phyloP scores from a whole-genome alignment of 2,797 vertebrate species.

The Enteromius fasciolatus region DNA sequence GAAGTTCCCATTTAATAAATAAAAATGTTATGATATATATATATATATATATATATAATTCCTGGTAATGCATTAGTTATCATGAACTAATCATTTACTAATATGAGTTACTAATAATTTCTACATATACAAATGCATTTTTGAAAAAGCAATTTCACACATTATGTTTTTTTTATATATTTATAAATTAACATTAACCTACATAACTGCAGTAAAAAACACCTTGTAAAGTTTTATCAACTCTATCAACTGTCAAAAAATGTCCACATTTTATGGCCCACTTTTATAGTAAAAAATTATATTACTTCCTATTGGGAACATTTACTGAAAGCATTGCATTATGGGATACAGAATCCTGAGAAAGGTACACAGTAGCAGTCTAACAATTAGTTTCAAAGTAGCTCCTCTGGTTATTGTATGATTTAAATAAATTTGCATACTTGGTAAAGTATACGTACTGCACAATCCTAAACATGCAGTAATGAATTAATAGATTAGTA shows the following conservation, averaged over 20 bases:
- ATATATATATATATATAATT: not conserved
- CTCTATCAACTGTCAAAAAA: not conserved
- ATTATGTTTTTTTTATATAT: not conserved
- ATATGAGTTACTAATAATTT: no score
- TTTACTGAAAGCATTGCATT: not conserved
- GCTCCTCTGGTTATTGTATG: not conserved
- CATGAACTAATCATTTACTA: no score
- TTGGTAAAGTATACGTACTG: not conserved
- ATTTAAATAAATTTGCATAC: conserved; percentile 1
- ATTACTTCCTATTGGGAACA: not conserved
- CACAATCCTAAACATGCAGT: not conserved
- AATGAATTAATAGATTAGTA: not conserved
- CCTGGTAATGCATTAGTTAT: no score
- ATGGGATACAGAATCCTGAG: not conserved
- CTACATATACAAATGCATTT: no score
- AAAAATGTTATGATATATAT: not conserved
- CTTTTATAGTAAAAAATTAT: not conserved
- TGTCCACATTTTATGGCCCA: not conserved
- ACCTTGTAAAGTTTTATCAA: not conserved
- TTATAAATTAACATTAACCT: not conserved
- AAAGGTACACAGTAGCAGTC: not conserved
- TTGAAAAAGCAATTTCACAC: no score
- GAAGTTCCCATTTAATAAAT: not conserved
- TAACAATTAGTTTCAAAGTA: conserved; percentile 11
- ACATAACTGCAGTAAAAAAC: not conserved